These are phyloP conservation scores for Leptocoma aspasia DNA, from an alignment of 2,113 vertebrate species.

Conservation along the genomic window DNA sequence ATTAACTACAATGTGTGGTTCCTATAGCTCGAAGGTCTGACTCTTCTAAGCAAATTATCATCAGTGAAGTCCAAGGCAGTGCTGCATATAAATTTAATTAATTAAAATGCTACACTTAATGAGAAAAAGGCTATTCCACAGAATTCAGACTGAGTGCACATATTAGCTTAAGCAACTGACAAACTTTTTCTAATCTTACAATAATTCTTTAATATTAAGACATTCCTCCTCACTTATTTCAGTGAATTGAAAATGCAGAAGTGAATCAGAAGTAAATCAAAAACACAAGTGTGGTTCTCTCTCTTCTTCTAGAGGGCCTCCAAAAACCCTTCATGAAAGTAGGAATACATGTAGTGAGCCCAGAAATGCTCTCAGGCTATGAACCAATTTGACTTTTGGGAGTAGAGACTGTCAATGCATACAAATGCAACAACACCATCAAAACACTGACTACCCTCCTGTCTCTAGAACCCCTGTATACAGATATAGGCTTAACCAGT, in stretches of 20 bases:
- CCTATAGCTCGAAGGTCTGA: neutral
- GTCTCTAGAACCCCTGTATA: neutral
- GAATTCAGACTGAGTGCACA: neutral
- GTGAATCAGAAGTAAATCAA: neutral
- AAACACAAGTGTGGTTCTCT: neutral
- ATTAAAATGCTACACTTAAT: slow-evolving; percentile 13
- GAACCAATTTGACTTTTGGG: neutral
- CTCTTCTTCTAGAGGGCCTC: neutral
- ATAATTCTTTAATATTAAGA: neutral
- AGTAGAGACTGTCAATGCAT: neutral
- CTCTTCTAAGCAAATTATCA: slow-evolving; percentile 2
- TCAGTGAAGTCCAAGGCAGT: neutral
- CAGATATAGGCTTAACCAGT: neutral
- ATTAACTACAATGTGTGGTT: slow-evolving; percentile 25
- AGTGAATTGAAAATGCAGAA: neutral
- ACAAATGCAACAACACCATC: neutral
- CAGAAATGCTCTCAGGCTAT: neutral
- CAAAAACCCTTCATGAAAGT: neutral
- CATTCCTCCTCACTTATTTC: neutral
- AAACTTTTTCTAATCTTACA: neutral
- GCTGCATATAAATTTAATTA: slow-evolving; percentile 13
- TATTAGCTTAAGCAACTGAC: neutral
- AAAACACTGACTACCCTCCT: neutral
- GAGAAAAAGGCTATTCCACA: slow-evolving; percentile 3
- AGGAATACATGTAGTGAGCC: neutral